These are phyloP conservation scores for Archivesica marissinica DNA, from an alignment of 1,140 invertebrate species.

Conservation along the genomic window DNA sequence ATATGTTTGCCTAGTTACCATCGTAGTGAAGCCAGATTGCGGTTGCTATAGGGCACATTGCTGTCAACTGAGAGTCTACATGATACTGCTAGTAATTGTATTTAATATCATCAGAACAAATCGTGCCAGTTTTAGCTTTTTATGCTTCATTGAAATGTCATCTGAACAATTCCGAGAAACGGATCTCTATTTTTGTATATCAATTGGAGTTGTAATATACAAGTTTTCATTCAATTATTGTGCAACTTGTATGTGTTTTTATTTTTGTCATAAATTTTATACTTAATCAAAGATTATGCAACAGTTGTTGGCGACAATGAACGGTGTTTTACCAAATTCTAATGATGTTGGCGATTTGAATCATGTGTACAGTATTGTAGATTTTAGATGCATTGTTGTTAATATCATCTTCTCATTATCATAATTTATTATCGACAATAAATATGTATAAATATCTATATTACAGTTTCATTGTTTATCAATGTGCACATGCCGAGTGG, in stretches of 20 bases:
- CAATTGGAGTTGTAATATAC: neutral
- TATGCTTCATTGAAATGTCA: neutral
- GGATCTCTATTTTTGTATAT: conserved; percentile 45
- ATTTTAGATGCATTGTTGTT: conserved; percentile 23
- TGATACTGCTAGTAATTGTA: neutral
- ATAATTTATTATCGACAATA: conserved; percentile 38
- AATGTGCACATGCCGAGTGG: no score
- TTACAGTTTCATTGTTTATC: no score
- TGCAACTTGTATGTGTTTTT: neutral
- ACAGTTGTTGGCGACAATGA: conserved; percentile 24
- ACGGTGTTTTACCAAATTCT: conserved; percentile 13
- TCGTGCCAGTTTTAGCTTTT: neutral
- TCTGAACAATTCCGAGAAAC: neutral
- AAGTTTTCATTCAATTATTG: neutral
- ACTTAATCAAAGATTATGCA: conserved; percentile 44
- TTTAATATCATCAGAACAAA: neutral
- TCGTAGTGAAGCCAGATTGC: neutral
- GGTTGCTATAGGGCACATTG: neutral
- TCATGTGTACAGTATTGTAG: conserved; percentile 39
- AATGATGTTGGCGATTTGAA: conserved; percentile 16
- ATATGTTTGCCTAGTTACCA: neutral
- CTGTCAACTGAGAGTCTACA: neutral
- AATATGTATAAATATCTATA: conserved; percentile 47
- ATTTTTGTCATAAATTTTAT: conserved; percentile 17
- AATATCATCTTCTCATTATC: conserved; percentile 17